Base-by-base conservation (phyloP, 2,888 invertebrate genomes). In the Drosophila imparisetae region DNA sequence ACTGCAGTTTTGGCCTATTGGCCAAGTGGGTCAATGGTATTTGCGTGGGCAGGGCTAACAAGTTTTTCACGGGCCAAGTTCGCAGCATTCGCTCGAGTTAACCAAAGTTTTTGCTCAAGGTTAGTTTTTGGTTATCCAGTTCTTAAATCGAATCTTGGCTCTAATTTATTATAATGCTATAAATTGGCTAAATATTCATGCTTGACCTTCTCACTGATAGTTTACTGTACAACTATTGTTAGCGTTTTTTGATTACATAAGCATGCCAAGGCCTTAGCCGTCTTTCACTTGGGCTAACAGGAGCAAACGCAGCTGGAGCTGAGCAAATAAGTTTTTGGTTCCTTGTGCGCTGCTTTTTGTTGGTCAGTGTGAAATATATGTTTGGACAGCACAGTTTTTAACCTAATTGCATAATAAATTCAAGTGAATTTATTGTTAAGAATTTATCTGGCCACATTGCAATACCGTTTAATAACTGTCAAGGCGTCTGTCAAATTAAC, bases 371-470 rank as follows among this genome's bases (percentile, higher is more conserved):
- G 42, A 49, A 66, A 69, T 76, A 69, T 76, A 76, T 78, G 61
- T 49, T 64, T 66, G 63, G 32, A 60, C 50, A 58, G 60, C 48
- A 27, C 55, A 52, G 67, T 55, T 55, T 83, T 86, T 84, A 82
- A 81, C 81, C 81, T 86, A 84, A 89, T 86, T 84, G 86, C 84
- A 79, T 73, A 89, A 86, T 86, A 86, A 86, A 86, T 86, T 86
- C 61, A 59, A 71, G 58, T 48, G 40, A 80, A 83, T 83, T 86
- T 88, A 83, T 82, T 69, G 73, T 61, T 34, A 38, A 68, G 60
- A 73, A 75, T 78, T 75, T 75, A 79, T 59, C 64, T 60, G 30
- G n/a, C n/a, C 62, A 50, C 57, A 54, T 49, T 66, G 60, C 72
- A 66, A 61, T 42, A 62, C 45, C 63, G 69, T 53, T 75, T 79